phyloP scores from a whole-genome alignment of 1,140 invertebrate species.

The Halesus radiatus region DNA sequence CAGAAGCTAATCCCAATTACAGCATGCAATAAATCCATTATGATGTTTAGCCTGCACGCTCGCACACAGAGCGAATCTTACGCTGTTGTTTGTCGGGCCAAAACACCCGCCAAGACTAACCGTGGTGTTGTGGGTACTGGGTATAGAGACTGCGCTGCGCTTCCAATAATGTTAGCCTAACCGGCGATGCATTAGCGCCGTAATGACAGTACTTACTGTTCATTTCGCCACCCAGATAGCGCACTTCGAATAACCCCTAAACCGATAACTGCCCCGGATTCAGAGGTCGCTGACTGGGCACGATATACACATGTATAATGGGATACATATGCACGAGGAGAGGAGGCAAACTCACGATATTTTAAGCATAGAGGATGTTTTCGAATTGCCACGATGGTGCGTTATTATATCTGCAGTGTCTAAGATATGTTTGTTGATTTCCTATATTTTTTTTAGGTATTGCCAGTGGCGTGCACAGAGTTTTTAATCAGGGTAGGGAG shows the following conservation, averaged over 20 bases:
- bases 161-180: conserved; percentile 44
- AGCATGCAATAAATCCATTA: conserved; percentile 3
- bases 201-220: conserved; percentile 51
- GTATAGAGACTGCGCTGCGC: no score
- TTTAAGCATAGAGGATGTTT: no score
- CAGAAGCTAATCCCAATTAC: neutral
- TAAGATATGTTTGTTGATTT: no score
- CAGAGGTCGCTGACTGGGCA: neutral
- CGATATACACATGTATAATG: no score
- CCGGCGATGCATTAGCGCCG: conserved; percentile 49
- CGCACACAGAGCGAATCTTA: neutral
- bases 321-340: no score
- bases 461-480: no score
- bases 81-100: conserved; percentile 7
- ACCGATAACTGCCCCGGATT: conserved; percentile 23
- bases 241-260: neutral
- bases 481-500: no score
- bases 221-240: conserved; percentile 41
- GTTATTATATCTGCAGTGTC: no score
- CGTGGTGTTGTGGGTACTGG: neutral
- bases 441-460: no score
- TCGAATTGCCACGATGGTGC: no score
- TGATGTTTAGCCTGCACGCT: neutral
- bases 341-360: no score
- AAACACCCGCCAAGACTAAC: neutral